Evolutionary conservation across 1,140 invertebrate genomes (phyloP).

Genomic region (Probaryconus sp.): DNA sequence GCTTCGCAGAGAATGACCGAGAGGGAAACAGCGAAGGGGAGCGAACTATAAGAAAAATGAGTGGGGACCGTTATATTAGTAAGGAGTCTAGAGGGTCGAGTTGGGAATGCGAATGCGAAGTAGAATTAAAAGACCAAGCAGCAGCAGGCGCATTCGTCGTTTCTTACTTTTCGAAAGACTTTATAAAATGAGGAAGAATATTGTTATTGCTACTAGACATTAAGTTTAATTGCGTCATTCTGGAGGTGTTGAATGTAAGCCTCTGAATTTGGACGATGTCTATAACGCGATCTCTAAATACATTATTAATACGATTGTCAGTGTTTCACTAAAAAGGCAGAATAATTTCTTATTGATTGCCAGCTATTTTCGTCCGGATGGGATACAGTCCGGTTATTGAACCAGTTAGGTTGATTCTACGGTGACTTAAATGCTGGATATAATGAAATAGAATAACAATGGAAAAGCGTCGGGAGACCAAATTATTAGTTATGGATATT

Average conservation of each 20-base stretch:
- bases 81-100: constrained; percentile 4
- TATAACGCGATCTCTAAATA: not conserved
- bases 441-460: constrained; percentile 62
- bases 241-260: not conserved
- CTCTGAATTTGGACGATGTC: not conserved
- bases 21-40: constrained; percentile 11
- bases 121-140: constrained; percentile 24
- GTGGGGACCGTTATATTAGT: constrained; percentile 11
- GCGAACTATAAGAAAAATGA: constrained; percentile 29
- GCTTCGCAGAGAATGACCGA: constrained; percentile 24
- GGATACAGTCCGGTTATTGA: constrained; percentile 48
- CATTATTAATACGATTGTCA: constrained; percentile 9
- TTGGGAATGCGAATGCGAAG: constrained; percentile 1
- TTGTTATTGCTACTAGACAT: not conserved
- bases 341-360: constrained; percentile 57
- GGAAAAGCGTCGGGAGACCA: constrained; percentile 29
- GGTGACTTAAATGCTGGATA: constrained; percentile 58
- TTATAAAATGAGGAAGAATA: not conserved
- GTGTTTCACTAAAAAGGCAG: constrained; percentile 25
- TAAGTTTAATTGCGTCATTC: constrained; percentile 5
- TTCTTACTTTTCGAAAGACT: too few species aligned
- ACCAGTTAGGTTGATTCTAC: constrained; percentile 44
- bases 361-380: constrained; percentile 45
- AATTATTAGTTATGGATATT: constrained; percentile 16
- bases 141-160: too few species aligned